Percentiles rank a stretch among this genome's conserved stretches.
phyloP scores from a whole-genome alignment of 2,113 vertebrate species.

The Neolamprologus hecqui region DNA sequence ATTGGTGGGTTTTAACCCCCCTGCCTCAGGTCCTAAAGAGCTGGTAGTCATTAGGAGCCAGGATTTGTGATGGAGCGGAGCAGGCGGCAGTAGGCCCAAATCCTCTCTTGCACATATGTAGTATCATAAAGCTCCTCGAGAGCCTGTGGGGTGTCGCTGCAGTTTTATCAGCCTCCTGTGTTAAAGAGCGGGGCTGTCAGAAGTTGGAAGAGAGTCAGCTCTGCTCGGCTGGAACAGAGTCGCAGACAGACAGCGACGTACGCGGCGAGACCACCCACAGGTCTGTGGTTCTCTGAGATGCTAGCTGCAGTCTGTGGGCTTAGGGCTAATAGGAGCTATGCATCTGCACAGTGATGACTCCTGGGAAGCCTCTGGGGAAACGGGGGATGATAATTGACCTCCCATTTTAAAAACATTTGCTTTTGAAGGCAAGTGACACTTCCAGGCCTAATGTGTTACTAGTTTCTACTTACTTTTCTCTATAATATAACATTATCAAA shows the following conservation, averaged over 20 bases:
- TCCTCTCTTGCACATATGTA: background rate
- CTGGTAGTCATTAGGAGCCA: constrained; percentile 74
- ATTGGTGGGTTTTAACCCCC: constrained; percentile 72
- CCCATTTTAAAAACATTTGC: background rate
- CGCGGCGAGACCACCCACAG: constrained; percentile 67
- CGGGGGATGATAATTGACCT: background rate
- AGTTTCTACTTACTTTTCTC: background rate
- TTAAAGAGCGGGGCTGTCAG: constrained; percentile 31
- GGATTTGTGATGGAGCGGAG: constrained; percentile 50
- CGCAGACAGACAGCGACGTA: constrained; percentile 23
- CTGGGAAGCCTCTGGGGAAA: constrained; percentile 23
- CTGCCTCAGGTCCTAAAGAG: constrained; percentile 60
- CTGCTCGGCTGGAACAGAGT: constrained; percentile 30
- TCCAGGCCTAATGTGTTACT: background rate
- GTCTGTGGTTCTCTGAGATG: constrained; percentile 37
- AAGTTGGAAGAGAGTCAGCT: constrained; percentile 50
- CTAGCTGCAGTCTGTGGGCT: constrained; percentile 12
- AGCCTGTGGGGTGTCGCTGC: constrained; percentile 45
- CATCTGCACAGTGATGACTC: constrained; percentile 11
- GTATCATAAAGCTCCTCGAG: background rate
- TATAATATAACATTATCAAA: background rate
- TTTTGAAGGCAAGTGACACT: background rate
- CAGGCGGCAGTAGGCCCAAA: background rate
- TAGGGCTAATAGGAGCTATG: background rate
- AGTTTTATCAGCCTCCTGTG: constrained; percentile 44